A percentile compares a stretch with the other conserved stretches of the same genome.
phyloP scores from a whole-genome alignment of 2,113 vertebrate genomes.

The Bubo scandiacus region DNA sequence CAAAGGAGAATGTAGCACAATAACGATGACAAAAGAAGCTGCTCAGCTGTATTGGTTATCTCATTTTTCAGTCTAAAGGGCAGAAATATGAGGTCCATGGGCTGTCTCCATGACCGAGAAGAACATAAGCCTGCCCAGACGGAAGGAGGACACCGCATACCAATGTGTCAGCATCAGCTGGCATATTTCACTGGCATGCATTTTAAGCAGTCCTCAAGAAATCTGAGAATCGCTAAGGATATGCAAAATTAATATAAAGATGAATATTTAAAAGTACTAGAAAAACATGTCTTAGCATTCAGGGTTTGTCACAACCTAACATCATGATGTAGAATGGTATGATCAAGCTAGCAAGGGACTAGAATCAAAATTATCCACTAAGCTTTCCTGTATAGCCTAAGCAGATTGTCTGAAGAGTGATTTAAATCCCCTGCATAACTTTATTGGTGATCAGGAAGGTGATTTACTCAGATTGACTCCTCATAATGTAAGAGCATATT shows the following conservation, averaged over 20 bases:
- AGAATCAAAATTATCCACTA: neutral
- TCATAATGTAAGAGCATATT: neutral
- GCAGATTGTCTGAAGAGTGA: neutral
- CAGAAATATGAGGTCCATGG: neutral
- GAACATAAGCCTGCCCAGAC: neutral
- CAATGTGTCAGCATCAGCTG: neutral
- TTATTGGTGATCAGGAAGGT: neutral
- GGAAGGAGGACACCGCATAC: neutral
- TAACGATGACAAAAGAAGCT: neutral
- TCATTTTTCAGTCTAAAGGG: neutral
- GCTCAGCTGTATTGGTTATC: neutral
- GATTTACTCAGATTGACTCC: neutral
- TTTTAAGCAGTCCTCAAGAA: neutral
- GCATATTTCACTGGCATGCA: neutral
- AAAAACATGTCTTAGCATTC: neutral
- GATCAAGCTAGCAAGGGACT: neutral
- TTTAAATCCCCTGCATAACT: conserved; percentile 5
- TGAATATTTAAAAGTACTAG: neutral
- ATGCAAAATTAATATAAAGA: conserved; percentile 15
- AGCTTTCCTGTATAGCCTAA: neutral
- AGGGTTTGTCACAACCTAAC: neutral
- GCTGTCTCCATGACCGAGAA: neutral
- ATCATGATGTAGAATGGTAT: neutral
- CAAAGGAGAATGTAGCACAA: fast-evolving
- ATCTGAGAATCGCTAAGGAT: neutral